Conservation (phyloP, 2,113 vertebrate species). For the Sander vitreus region DNA sequence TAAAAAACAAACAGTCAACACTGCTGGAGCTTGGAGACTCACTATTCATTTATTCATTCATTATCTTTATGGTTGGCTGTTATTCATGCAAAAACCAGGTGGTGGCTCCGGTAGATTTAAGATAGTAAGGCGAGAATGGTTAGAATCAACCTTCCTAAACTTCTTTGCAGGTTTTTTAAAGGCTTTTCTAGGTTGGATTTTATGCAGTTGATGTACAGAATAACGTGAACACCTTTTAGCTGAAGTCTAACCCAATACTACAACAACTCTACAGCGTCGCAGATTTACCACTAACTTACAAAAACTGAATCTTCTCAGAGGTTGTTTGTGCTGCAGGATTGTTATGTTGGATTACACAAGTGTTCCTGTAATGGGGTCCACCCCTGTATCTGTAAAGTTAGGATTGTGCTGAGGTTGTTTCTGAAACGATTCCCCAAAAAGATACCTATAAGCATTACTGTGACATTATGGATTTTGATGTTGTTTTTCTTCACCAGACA, state of each 20-base stretch:
- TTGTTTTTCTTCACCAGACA: constrained; percentile 50
- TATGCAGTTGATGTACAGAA: neutral
- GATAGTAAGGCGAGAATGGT: neutral
- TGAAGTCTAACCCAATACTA: neutral
- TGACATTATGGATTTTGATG: constrained; percentile 47
- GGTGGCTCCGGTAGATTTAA: neutral
- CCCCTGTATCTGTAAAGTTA: neutral
- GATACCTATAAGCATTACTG: constrained; percentile 50
- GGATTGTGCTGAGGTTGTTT: neutral
- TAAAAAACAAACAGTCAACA: too few relatives aligned
- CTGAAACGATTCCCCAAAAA: constrained; percentile 45
- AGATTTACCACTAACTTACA: neutral
- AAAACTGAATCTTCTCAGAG: too few relatives aligned
- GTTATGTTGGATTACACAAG: neutral
- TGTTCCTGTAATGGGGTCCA: constrained; percentile 30
- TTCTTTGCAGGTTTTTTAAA: neutral
- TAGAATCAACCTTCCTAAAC: neutral
- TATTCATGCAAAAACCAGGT: neutral
- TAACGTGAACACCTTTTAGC: neutral
- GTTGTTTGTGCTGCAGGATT: neutral
- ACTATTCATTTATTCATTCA: too few relatives aligned
- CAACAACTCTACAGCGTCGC: neutral
- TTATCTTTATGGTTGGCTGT: too few relatives aligned
- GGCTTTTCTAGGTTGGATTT: neutral
- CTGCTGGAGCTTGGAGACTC: too few relatives aligned